Evolutionary conservation across 2,797 vertebrate species (phyloP).

Genomic region (Buphagus erythrorhynchus): DNA sequence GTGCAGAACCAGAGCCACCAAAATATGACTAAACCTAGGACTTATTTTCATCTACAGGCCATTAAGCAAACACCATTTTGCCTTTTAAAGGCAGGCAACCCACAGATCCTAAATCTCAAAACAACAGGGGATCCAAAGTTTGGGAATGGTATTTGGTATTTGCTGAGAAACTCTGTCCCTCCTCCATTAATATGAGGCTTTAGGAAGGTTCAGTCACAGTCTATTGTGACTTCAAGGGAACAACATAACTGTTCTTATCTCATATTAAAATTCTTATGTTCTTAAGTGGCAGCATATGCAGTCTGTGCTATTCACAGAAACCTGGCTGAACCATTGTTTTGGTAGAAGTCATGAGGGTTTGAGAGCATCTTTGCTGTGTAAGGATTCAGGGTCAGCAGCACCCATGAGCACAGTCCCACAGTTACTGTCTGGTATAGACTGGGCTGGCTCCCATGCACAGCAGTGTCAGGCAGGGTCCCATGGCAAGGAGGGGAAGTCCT

Average conservation of each 20-base stretch:
- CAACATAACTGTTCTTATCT: background rate
- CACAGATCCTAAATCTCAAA: background rate
- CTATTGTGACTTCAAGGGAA: background rate
- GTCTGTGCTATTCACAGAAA: background rate
- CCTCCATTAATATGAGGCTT: background rate
- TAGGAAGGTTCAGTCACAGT: background rate
- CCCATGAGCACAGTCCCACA: fast-evolving
- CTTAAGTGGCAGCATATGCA: background rate
- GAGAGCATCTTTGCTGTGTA: background rate
- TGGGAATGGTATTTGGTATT: background rate
- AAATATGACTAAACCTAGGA: background rate
- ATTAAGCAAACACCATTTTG: background rate
- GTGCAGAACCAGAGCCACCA: background rate
- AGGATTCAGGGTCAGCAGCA: background rate
- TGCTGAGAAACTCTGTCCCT: background rate
- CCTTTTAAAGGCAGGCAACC: background rate
- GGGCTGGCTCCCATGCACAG: background rate
- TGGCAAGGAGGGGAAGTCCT: background rate
- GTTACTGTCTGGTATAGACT: background rate
- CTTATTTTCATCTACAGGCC: background rate
- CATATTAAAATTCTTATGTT: background rate
- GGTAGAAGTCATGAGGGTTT: background rate
- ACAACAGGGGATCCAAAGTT: background rate
- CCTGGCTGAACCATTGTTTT: background rate
- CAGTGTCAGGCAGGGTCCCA: background rate